phyloP scores from a whole-genome alignment of 2,113 vertebrate species.

The Pituophis catenifer region DNA sequence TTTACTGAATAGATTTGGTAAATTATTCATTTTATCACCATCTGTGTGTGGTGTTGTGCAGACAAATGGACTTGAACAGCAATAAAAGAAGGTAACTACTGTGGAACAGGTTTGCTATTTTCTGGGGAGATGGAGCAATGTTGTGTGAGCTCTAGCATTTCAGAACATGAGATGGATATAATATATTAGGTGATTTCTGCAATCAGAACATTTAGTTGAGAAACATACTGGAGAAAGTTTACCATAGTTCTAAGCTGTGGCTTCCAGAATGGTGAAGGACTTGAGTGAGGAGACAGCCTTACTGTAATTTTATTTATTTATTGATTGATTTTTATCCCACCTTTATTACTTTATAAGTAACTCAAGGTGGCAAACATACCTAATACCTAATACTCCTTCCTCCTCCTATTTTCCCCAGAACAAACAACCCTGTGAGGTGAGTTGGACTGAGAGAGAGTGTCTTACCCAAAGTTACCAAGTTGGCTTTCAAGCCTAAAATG shows the following conservation, averaged over 20 bases:
- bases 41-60: background rate
- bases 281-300: background rate
- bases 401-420: background rate
- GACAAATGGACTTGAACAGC: background rate
- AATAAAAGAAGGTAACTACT: background rate
- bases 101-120: background rate
- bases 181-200: background rate
- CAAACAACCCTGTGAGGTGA: background rate
- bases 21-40: background rate
- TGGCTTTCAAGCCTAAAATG: background rate
- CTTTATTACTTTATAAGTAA: background rate
- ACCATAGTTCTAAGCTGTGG: background rate
- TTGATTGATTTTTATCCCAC: background rate
- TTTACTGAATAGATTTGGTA: background rate
- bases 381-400: background rate
- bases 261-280: background rate
- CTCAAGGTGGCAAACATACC: background rate
- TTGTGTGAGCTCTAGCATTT: background rate
- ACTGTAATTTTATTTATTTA: background rate
- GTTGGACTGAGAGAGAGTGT: background rate
- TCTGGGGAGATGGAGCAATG: background rate
- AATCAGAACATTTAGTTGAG: background rate
- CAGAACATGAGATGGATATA: background rate
- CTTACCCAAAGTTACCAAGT: background rate
- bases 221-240: too few species aligned